Conservation (phyloP, 2,797 vertebrate genomes). For the Neosilurus hyrtlii region DNA sequence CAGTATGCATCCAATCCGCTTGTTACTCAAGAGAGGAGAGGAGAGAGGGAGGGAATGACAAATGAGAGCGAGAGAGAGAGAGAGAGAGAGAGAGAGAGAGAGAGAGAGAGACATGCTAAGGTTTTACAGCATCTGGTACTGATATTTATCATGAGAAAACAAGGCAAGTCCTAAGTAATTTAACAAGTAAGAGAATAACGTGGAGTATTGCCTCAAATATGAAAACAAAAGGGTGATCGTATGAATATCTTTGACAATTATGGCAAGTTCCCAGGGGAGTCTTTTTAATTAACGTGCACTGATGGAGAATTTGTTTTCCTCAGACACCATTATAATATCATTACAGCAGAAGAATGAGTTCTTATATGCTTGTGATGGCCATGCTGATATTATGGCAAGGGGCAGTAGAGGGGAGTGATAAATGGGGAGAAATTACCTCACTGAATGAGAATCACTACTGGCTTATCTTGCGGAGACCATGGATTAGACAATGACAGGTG, state of each 20-base stretch:
- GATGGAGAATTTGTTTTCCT: constrained; percentile 51
- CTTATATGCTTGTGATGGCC: constrained; percentile 41
- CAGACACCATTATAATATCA: constrained; percentile 52
- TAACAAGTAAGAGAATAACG: constrained; percentile 23
- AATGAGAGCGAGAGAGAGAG: constrained; percentile 45
- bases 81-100: background rate
- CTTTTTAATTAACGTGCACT: constrained; percentile 55
- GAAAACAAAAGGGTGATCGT: constrained; percentile 34
- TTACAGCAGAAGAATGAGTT: constrained; percentile 52
- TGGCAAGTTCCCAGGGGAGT: constrained; percentile 34
- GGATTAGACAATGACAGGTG: constrained; percentile 16
- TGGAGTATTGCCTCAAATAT: constrained; percentile 28
- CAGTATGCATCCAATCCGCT: constrained; percentile 49
- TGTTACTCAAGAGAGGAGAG: constrained; percentile 13
- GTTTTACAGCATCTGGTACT: constrained; percentile 48
- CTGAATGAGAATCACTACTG: constrained; percentile 10
- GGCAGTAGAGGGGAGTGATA: background rate
- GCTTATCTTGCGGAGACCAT: constrained; percentile 32
- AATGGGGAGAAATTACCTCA: constrained; percentile 24
- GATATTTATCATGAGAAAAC: constrained; percentile 35
- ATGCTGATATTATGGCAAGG: constrained; percentile 35
- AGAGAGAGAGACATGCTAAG: constrained; percentile 23
- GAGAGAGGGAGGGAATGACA: constrained; percentile 38
- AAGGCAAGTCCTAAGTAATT: constrained; percentile 6
- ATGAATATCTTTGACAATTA: constrained; percentile 51